Base-by-base conservation (phyloP, 2,113 vertebrate species). In the Carassius gibelio region DNA sequence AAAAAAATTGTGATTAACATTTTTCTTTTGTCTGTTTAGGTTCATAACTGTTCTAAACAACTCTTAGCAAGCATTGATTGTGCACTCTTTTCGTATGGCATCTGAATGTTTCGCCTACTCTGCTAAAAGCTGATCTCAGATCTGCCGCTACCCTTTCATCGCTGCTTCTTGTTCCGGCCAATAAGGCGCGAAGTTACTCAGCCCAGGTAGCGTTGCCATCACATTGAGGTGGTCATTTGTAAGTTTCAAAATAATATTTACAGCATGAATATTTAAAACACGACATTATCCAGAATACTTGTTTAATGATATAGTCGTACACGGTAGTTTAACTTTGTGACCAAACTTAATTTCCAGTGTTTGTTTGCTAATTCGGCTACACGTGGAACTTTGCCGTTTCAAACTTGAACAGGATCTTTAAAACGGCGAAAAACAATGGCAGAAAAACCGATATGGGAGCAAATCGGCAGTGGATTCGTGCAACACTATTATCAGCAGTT, bases 361-460 rank as follows among this genome's bases (percentile, higher is more conserved):
- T 71, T 59, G 45, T 71, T 83, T 36, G 30, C 81, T 59, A 42
- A 17, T 8, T 69, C 79, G 17, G 26, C 50, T 34, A 42, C 81
- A 72, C 81, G 81, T 72, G 81, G 64, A 72, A n/a, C 11, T 75
- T 7, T n/a, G 19, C 72, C 30, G 23, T 10, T 9, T 36, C 19
- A 72, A 83, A 57, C 50, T 38, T 26, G 6, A 1, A 21, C 50
- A 8, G 68, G 34, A 52, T 34, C 78, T 42, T 59, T 72, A 2
- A 36, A 13, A 69, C 26, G 1, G 15, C 30, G 17, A 15, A 59
- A 57, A 36, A 71, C 66, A 38, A 95, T 95, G 94, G 92, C 91
- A 71, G 86, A 90, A 11, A 94, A 93, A 87, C 91, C 94, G 81
- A 86, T 93, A 64, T 94, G 92, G 94, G 94, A 95, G 71, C 93